Base-by-base conservation (phyloP, 2,797 vertebrate species). In the Cirrhinus molitorella region DNA sequence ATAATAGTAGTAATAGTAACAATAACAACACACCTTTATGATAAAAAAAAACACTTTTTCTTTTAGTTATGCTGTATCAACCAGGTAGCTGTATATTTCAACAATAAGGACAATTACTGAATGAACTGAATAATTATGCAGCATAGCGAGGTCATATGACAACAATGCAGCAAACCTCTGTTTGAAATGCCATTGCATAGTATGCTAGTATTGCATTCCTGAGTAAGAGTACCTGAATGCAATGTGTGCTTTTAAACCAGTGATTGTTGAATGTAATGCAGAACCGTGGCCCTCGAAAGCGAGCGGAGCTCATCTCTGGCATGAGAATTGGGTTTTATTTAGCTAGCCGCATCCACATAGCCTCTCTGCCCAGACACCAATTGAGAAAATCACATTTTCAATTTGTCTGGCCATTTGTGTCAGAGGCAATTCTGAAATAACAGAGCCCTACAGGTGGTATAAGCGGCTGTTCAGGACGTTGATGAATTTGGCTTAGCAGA, bases 401-500 rank as follows among this genome's bases (percentile, higher is more conserved):
- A 94, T 94, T 94, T 93, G 90, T 83, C 89, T 92, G 90, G 92
- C 92, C 92, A 91, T 89, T 90, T 88, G 84, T 88, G 89, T 89
- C 85, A 91, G 83, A 23, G 67, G 78, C 67, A 73, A 89, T 86
- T 86, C 87, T 89, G 88, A 89, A 88, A 84, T 88, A 91, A 94
- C 12, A 1, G 37, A 91, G 89, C 83, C 85, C 91, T 91, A 86
- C 88, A 86, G 7, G 76, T 87, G 88, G 85, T 90, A 88, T 88
- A 89, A 92, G 92, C 85, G 79, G 89, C 85, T 43, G 88, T 83
- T 91, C 86, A 53, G 49, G 86, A 74, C 85, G 83, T 70, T 84
- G 88, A 93, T 91, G 88, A 90, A 90, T 92, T 92, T 91, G 88
- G 91, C 84, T 89, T 88, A 87, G 83, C 85, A 40, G 72, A 83